Evolutionary conservation across 2,888 invertebrate species (phyloP), one percentile per base, ranked within the genome.

Genomic region (Physocephala rufipes): DNA sequence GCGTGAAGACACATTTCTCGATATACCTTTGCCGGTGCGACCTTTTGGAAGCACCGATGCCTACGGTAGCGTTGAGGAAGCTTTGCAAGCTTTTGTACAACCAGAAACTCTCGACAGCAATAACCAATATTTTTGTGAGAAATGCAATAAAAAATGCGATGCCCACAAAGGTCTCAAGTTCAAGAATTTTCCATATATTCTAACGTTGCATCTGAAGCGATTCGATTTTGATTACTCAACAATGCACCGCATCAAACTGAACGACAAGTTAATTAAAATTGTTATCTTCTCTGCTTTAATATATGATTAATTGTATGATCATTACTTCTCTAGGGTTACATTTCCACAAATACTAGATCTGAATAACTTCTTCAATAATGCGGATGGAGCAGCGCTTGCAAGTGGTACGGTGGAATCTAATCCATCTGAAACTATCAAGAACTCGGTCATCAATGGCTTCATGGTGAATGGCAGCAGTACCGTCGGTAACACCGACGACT

Each of bases 101-200:
- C 93, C 94, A 0, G 96, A 96, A 87, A 91, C 91, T 3, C 87
- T 96, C 45, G 92, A 94, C 74, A 95, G 88, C 12, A 91, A 91
- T 80, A 95, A 96, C 87, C 94, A 95, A 86, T 96, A 96, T 86
- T 90, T 90, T 82, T 96, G 96, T 86, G 94, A 94, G 78, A 91
- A 91, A 76, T 96, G 96, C 86, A 89, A 92, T 79, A 92, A 93
- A 83, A 94, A 94, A 82, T 94, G 94, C 82, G 91, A 95, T 84
- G 95, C 95, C 19, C 94, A 95, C 82, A 96, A 96, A 87, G 95
- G 96, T 51, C 87, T 96, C 65, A 94, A 94, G 83, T 95, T 96
- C 83, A 90, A 91, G 24, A 91, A 92, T 76, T 94, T 96, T 84
- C 95, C 96, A 0, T 95, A 96, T 84, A 88, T 96, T 73, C 87